Evolutionary conservation across 1,140 invertebrate species (phyloP).

Genomic region (Phymastichus coffea): DNA sequence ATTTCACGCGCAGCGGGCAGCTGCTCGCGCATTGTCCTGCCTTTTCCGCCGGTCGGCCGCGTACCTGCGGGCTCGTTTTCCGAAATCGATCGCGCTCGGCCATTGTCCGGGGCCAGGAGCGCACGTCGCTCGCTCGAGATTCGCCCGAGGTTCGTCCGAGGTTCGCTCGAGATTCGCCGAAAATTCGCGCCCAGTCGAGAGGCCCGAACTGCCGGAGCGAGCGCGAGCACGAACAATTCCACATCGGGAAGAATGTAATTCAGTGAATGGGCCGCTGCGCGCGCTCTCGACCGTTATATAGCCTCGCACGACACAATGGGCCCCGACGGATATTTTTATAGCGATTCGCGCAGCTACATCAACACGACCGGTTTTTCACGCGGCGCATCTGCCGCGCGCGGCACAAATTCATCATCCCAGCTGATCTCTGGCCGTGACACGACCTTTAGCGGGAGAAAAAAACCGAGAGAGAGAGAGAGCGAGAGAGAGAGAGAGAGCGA

Average conservation of each 20-base stretch:
- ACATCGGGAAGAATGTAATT: slow-evolving; percentile 30
- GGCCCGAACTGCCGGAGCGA: background rate
- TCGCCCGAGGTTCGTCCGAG: too few relatives aligned
- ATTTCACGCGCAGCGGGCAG: too few relatives aligned
- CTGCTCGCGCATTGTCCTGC: too few relatives aligned
- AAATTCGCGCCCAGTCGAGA: slow-evolving; percentile 6
- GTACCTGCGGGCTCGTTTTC: too few relatives aligned
- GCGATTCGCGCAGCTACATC: slow-evolving; percentile 57
- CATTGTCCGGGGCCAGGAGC: too few relatives aligned
- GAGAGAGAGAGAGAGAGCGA: background rate
- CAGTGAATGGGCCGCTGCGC: slow-evolving; percentile 32
- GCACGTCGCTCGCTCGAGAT: too few relatives aligned
- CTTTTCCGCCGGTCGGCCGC: too few relatives aligned
- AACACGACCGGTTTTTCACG: slow-evolving; percentile 57
- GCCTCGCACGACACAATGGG: slow-evolving; percentile 46
- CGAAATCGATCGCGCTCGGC: too few relatives aligned
- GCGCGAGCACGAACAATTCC: background rate
- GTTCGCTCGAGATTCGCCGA: slow-evolving; percentile 11
- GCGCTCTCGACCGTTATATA: slow-evolving; percentile 47
- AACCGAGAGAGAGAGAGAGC: background rate
- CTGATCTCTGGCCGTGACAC: slow-evolving; percentile 30
- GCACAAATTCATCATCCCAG: slow-evolving; percentile 29
- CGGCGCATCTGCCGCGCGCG: slow-evolving; percentile 47
- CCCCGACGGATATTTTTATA: slow-evolving; percentile 54
- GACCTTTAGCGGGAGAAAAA: slow-evolving; percentile 19